Percentiles rank a stretch among this genome's conserved stretches.
Conservation (phyloP, 64 coral and sea anemone genomes). For the Dendronephthya gigantea region DNA sequence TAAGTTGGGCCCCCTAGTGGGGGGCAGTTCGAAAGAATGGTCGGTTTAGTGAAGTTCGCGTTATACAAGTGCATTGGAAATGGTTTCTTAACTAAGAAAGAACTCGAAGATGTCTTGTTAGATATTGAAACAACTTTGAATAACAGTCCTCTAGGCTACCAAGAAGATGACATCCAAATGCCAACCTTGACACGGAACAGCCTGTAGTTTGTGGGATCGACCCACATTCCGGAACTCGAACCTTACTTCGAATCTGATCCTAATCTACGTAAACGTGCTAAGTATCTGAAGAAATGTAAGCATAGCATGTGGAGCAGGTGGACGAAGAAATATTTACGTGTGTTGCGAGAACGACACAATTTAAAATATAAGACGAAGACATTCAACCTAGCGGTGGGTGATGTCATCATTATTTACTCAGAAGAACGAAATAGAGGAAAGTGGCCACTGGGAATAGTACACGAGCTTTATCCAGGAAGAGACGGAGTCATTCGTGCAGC, state of each 20-base stretch:
- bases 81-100: conserved; percentile 6
- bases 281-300: conserved; percentile 26
- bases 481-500: too few species aligned
- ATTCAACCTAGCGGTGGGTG: too few species aligned
- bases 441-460: too few species aligned
- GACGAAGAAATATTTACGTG: conserved; percentile 2
- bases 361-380: neutral
- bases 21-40: conserved; percentile 13
- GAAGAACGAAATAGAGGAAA: too few species aligned
- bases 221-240: conserved; percentile 8
- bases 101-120: conserved; percentile 7
- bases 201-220: neutral
- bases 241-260: neutral
- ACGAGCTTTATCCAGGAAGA: too few species aligned
- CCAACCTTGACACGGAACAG: conserved; percentile 24
- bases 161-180: conserved; percentile 30
- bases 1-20: neutral
- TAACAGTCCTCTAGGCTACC: neutral
- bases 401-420: too few species aligned
- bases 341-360: conserved; percentile 15
- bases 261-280: conserved; percentile 23
- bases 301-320: conserved; percentile 12
- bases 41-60: conserved; percentile 12
- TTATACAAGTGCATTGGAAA: conserved; percentile 29
- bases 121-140: conserved; percentile 20